Conservation (phyloP, 2,797 vertebrate species). For the Jordanella pulchra region DNA sequence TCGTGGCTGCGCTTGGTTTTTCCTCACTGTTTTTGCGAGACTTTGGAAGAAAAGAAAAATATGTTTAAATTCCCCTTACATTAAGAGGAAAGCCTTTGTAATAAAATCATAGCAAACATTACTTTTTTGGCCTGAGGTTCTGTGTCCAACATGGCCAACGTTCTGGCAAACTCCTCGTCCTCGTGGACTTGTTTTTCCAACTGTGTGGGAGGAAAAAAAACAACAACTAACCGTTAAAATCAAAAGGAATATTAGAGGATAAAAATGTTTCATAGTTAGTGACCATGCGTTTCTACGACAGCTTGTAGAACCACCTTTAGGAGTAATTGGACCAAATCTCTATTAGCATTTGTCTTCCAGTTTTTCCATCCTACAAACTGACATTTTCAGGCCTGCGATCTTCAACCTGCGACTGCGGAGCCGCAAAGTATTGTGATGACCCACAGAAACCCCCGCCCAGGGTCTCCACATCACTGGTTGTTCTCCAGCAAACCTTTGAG, state of each 20-base stretch:
- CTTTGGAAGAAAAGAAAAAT: conserved; percentile 40
- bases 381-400: no score
- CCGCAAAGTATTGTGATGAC: no score
- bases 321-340: no score
- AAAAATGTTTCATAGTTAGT: neutral
- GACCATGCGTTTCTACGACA: no score
- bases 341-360: no score
- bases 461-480: no score
- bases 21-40: conserved; percentile 63
- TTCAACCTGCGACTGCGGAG: no score
- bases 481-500: no score
- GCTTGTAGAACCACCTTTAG: no score
- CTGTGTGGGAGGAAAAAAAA: conserved; percentile 65
- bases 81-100: neutral
- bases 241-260: neutral
- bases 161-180: conserved; percentile 94
- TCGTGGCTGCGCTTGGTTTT: conserved; percentile 14
- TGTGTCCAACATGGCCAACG: conserved; percentile 90
- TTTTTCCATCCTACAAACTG: no score
- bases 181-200: conserved; percentile 92
- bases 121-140: conserved; percentile 89
- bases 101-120: neutral
- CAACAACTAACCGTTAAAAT: neutral
- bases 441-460: no score
- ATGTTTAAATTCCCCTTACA: neutral